Percentiles rank a stretch among this genome's conserved stretches.
phyloP scores from a whole-genome alignment of 2,888 invertebrate species.

The Nomada hirtipes region DNA sequence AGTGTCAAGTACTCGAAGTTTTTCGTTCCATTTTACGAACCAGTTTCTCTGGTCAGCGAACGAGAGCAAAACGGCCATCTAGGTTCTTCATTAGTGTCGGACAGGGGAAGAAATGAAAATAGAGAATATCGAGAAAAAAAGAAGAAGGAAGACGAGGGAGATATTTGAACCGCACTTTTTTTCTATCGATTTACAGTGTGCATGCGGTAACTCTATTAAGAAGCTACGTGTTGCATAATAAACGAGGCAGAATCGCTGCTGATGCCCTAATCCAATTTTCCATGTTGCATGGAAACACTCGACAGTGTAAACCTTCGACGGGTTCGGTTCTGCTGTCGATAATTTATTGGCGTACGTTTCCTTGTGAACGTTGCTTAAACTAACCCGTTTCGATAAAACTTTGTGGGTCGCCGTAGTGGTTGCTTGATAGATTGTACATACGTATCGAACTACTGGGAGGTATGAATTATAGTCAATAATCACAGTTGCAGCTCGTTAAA shows the following conservation, averaged over 20 bases:
- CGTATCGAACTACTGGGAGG: not conserved
- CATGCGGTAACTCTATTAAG: slow-evolving; percentile 59
- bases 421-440: not conserved
- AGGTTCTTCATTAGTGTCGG: slow-evolving; percentile 32
- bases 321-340: slow-evolving; percentile 48
- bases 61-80: slow-evolving; percentile 24
- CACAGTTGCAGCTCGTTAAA: not conserved
- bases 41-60: slow-evolving; percentile 7
- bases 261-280: slow-evolving; percentile 76
- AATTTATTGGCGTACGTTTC: slow-evolving; percentile 56
- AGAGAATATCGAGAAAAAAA: not conserved
- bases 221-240: slow-evolving; percentile 70
- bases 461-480: not conserved
- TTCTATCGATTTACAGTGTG: slow-evolving; percentile 2
- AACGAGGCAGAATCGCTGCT: slow-evolving; percentile 62
- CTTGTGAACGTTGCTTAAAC: slow-evolving; percentile 42
- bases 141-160: not conserved
- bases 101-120: slow-evolving; percentile 15
- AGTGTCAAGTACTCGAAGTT: slow-evolving; percentile 19
- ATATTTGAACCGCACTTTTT: not conserved
- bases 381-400: slow-evolving; percentile 33
- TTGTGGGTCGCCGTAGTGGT: slow-evolving; percentile 21
- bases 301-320: slow-evolving; percentile 53
- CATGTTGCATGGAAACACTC: slow-evolving; percentile 65
- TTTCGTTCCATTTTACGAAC: slow-evolving; percentile 19